Evolutionary conservation across 2,797 vertebrate genomes (phyloP), one percentile per base, ranked within the genome.

Genomic region (Mus spretus): DNA sequence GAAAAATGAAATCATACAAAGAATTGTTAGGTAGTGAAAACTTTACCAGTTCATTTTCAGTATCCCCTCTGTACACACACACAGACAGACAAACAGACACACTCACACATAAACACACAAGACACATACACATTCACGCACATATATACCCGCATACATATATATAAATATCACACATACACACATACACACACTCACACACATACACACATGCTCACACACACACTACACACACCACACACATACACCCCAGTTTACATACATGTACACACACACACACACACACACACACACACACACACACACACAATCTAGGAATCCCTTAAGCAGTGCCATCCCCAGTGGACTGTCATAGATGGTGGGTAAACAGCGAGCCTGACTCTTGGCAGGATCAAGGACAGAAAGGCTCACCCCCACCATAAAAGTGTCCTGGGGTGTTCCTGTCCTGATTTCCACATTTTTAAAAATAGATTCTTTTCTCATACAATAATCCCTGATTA

Each of bases 361-460:
- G 0, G 40, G 59, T 24, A n/a, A 93, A 79, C 59, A 92, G 31
- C 1, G 20, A 20, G 17, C 37, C 10, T 63, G 0, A 67, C 12
- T 17, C 11, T 20, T n/a, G 28, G 6, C 7, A 31, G 72, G 6
- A 53, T 55, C 34, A 3, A 55, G 44, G 26, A 78, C 22, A 37
- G 59, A 81, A 81, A 77, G 78, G 24, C 1, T 19, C 0, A 0
- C 14, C 1, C 31, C 20, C 44, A 74, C 17, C 37, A 74, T 3
- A 0, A 0, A 2, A 53, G 74, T 31, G n/a, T 0, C 0, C 22
- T 24, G 22, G 22, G 19, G 44, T 2, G 5, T 20, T 59, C 53
- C 37, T 26, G 26, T n/a, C 8, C 47, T 53, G 40, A 55, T 37
- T 70, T 47, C 31, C 2, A 72, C 50, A 12, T 40, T 53, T n/a